Conservation (phyloP, 2,797 vertebrate genomes). For the Falco rusticolus region DNA sequence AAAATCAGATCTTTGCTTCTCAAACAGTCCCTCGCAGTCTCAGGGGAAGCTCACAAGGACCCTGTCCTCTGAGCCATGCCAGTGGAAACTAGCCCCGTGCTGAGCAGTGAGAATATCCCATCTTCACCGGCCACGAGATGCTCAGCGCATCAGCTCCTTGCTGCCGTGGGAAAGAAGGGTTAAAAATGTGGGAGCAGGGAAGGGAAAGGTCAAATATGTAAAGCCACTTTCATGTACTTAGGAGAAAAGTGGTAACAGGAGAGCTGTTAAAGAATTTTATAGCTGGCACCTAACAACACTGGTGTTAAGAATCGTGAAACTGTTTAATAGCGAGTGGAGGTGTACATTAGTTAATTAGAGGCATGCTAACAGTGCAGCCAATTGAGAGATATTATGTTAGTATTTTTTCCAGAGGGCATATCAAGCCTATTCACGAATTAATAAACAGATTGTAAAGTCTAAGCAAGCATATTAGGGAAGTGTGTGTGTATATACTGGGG, state of each 20-base stretch:
- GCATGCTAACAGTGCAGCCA: conserved; percentile 51
- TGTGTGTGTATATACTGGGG: neutral
- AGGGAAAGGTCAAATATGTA: conserved; percentile 56
- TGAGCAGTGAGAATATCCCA: neutral
- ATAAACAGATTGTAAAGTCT: conserved; percentile 70
- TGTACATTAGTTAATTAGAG: conserved; percentile 67
- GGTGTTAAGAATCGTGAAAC: conserved; percentile 59
- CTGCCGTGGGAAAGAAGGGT: conserved; percentile 12
- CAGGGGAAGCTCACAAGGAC: neutral
- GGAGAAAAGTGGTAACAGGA: conserved; percentile 62
- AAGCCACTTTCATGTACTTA: conserved; percentile 58
- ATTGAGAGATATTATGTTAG: conserved; percentile 61
- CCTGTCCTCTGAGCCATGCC: neutral
- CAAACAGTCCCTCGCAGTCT: neutral
- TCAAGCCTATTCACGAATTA: conserved; percentile 66
- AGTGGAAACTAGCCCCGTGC: neutral
- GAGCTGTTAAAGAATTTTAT: conserved; percentile 64
- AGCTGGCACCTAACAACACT: conserved; percentile 61
- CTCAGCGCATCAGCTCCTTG: neutral
- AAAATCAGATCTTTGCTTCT: neutral
- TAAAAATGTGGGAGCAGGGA: conserved; percentile 33
- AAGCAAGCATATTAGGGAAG: conserved; percentile 60
- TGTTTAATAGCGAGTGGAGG: conserved; percentile 62
- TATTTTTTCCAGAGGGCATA: conserved; percentile 68
- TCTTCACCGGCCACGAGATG: fast-evolving